Evolutionary conservation across 2,113 vertebrate species (phyloP).

Genomic region (Istiophorus platypterus): DNA sequence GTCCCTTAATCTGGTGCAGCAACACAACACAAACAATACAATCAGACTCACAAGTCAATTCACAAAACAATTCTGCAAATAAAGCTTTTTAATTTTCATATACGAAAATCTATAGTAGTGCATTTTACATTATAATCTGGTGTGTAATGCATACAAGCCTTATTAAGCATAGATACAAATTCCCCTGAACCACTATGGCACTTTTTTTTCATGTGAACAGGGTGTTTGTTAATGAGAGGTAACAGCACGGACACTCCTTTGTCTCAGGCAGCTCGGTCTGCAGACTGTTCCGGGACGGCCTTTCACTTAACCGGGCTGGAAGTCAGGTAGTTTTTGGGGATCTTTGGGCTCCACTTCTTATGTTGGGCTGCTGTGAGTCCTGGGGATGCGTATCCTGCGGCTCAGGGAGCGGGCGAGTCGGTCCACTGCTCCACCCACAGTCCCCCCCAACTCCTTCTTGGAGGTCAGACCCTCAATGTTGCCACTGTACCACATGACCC

Average conservation of each 20-base stretch:
- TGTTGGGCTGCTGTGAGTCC: constrained; percentile 70
- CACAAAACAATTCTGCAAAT: not conserved
- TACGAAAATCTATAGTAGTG: not conserved
- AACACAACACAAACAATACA: not conserved
- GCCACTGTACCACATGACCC: constrained; percentile 95
- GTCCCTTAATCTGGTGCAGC: not conserved
- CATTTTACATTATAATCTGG: not conserved
- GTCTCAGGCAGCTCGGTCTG: constrained; percentile 15
- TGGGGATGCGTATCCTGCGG: constrained; percentile 73
- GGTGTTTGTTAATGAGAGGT: not conserved
- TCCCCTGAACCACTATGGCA: not conserved
- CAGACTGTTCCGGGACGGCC: not conserved
- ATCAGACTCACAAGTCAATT: not conserved
- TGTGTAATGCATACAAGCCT: not conserved
- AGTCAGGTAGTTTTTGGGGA: not conserved
- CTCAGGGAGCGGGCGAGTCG: constrained; percentile 80
- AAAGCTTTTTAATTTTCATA: constrained; percentile 12
- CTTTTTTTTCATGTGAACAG: not conserved
- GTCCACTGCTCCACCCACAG: constrained; percentile 75
- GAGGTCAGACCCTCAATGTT: constrained; percentile 87
- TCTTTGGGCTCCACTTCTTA: constrained; percentile 13
- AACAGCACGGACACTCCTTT: constrained; percentile 1
- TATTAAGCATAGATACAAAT: not conserved
- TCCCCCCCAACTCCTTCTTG: constrained; percentile 65
- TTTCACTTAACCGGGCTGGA: not conserved